These are phyloP conservation scores for Babylonia areolata DNA, from an alignment of 1,140 invertebrate species.

Conservation along the genomic window DNA sequence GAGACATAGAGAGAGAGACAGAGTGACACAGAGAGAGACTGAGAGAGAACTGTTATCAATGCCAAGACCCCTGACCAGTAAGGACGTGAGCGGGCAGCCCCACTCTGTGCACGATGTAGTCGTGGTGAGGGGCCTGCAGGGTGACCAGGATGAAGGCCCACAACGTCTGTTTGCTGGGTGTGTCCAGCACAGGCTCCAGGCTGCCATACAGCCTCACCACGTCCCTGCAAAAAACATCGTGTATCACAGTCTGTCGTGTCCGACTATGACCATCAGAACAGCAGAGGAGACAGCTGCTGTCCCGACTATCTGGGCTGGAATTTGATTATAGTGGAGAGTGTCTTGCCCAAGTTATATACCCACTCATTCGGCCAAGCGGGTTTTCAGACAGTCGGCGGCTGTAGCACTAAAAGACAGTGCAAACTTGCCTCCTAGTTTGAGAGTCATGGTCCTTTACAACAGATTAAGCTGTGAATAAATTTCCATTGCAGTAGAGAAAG, in stretches of 20 bases:
- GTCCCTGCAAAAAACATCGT: slow-evolving; percentile 53
- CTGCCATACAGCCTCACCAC: slow-evolving; percentile 58
- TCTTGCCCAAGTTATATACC: no score
- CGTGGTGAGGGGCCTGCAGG: slow-evolving; percentile 62
- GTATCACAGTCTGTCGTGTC: background rate
- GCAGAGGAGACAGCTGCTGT: no score
- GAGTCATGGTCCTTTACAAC: no score
- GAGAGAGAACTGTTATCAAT: background rate
- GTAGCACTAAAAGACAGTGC: no score
- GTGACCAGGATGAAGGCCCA: slow-evolving; percentile 71
- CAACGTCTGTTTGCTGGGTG: slow-evolving; percentile 69
- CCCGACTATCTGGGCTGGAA: no score
- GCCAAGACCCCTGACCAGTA: slow-evolving; percentile 50
- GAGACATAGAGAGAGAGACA: background rate
- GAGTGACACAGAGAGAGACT: background rate
- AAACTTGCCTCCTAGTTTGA: no score
- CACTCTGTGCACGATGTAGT: slow-evolving; percentile 67
- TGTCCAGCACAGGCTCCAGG: slow-evolving; percentile 66
- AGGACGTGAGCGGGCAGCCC: slow-evolving; percentile 57
- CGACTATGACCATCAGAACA: no score
- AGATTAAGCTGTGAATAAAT: no score
- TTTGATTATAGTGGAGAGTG: no score
- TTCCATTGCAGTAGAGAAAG: no score
- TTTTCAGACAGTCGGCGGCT: no score
- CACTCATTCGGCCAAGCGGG: no score